Base-by-base conservation (phyloP, 2,797 vertebrate species). In the Cynodonichthys magdalenae region DNA sequence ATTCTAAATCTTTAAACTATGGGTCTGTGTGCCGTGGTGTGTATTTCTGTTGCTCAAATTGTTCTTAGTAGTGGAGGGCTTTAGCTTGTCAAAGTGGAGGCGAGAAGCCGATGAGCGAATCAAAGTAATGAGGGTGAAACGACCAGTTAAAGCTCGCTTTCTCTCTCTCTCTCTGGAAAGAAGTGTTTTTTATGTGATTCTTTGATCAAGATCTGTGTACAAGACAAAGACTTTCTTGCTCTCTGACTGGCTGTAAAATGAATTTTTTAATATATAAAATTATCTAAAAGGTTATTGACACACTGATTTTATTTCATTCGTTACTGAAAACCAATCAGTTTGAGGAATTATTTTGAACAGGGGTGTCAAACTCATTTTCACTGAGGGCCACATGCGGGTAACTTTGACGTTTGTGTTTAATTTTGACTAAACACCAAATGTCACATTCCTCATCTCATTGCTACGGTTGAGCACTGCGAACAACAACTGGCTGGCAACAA, bases 141-240 rank as follows among this genome's bases (percentile, higher is more conserved):
- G 56, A 56, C 66, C 34, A 68, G 76, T 81, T 63, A 41, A 71
- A 82, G 63, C 62, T 53, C 67, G 79, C 62, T 45, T 50, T 63
- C 62, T 53, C 67, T 79, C 65, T 76, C 61, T 53, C 36, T 39
- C 58, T 48, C 50, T 63, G 36, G 58, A 82, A 67, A 80, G 60
- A 82, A 71, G 64, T 81, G 82, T 90, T 49, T 91, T 89, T 83
- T 89, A 90, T 91, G 90, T 92, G 78, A 89, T 79, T 87, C 86
- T 93, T 93, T 93, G 90, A 93, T 93, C 90, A 91, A 90, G 84
- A 92, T 88, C 89, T 90, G 88, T 91, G 90, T 90, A 89, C 83
- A 87, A 86, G 82, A 81, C 59, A 71, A 80, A 71, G 60, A 66
- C 62, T 63, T 75, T 81, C 51, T 57, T 84, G 87, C 53, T 87